Conservation (phyloP, 2,888 invertebrate genomes). For the Ptychoptera contaminata region DNA sequence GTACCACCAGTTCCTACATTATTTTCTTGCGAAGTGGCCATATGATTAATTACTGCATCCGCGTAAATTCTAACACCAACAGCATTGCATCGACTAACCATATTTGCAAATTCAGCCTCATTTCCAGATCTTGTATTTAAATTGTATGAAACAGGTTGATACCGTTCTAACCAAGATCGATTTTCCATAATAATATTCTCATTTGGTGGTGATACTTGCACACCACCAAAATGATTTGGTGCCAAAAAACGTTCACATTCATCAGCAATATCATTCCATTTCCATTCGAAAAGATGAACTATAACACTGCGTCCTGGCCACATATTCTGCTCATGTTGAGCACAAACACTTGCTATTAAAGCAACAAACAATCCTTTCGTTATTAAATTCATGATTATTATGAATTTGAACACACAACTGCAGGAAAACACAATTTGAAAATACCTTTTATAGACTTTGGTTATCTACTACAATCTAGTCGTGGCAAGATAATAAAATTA, state of each 20-base stretch:
- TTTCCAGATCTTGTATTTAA: slow-evolving; percentile 57
- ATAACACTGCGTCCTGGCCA: slow-evolving; percentile 42
- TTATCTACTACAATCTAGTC: too few species aligned
- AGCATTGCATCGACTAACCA: slow-evolving; percentile 61
- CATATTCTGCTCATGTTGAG: slow-evolving; percentile 41
- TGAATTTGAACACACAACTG: too few species aligned
- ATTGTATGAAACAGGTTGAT: slow-evolving; percentile 65
- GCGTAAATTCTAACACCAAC: slow-evolving; percentile 62
- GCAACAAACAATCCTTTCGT: too few species aligned
- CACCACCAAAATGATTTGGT: slow-evolving; percentile 49
- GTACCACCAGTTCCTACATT: slow-evolving; percentile 18
- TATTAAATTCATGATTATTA: too few species aligned
- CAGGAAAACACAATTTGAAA: too few species aligned
- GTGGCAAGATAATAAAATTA: too few species aligned
- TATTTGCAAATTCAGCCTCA: slow-evolving; percentile 48
- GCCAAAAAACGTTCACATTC: slow-evolving; percentile 55
- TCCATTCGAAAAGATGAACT: slow-evolving; percentile 71
- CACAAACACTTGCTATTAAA: slow-evolving; percentile 8
- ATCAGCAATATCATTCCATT: slow-evolving; percentile 52
- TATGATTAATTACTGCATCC: slow-evolving; percentile 62
- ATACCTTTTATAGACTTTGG: too few species aligned
- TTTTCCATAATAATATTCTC: slow-evolving; percentile 37
- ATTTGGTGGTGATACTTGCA: slow-evolving; percentile 48
- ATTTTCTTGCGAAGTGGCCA: slow-evolving; percentile 38
- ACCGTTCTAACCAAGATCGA: slow-evolving; percentile 73